Evolutionary conservation across 2,113 vertebrate species (phyloP), one percentile per base, ranked within the genome.

Genomic region (Odobenus rosmarus): DNA sequence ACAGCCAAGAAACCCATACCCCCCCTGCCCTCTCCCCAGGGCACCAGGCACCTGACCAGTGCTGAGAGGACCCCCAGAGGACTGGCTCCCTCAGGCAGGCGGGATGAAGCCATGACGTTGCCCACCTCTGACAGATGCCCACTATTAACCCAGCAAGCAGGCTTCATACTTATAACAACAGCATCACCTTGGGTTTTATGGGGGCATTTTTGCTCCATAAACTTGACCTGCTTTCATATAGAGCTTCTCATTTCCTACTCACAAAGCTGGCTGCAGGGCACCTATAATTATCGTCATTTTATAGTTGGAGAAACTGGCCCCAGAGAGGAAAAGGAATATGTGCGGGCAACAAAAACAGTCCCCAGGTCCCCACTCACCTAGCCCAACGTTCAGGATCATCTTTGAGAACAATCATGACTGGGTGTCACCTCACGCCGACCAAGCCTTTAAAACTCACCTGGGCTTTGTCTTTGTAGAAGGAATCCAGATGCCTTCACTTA

Each of bases 211-310:
- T 83, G 24, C 57, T 86, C 39, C 53, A 95, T 95, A 95, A 95
- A 94, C 85, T 59, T 0, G 2, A 76, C 19, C 3, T 0, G 7
- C 96, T 96, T 98, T 94, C 91, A 95, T 91, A 71, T 0, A 21
- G 6, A 85, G 84, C 91, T 90, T 92, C 81, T 94, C 77, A 36
- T 88, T 95, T 95, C 90, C 96, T 85, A 59, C 91, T 92, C 77
- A 93, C 93, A 97, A 93, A 96, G 96, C 88, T 39, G 62, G 61
- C 88, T 93, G 15, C 15, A 5, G 85, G 81, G 81, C 59, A 88
- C 81, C 90, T 96, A 13, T 86, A 97, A 98, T 97, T 88, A 97
- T 18, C 93, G 61, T 69, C 76, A 42, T 42, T 90, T 94, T 49
- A 80, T 42, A 84, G 80, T 28, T 42, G 74, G 84, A 90, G 93